Evolutionary conservation across 2,113 vertebrate genomes (phyloP).

Genomic region (Hyperoodon ampullatus): DNA sequence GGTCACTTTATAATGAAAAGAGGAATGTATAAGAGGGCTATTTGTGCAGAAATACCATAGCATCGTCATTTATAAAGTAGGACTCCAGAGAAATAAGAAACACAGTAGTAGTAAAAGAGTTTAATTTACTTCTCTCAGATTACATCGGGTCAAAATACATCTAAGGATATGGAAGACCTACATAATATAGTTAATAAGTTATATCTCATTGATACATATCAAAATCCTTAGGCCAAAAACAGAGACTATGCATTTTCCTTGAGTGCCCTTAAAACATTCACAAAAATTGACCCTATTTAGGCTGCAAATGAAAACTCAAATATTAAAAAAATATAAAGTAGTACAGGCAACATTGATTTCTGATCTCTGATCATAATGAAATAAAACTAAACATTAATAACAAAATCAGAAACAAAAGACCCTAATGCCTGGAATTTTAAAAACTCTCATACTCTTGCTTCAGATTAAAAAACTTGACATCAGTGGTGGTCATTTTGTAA

Average conservation of each 20-base stretch:
- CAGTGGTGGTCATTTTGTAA: no score
- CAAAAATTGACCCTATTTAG: neutral
- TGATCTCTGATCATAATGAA: neutral
- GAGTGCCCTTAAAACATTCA: neutral
- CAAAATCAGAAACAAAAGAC: neutral
- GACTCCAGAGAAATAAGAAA: neutral
- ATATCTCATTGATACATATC: neutral
- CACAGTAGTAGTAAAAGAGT: neutral
- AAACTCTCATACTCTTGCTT: neutral
- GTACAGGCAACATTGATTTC: neutral
- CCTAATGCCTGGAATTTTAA: neutral
- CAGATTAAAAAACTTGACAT: neutral
- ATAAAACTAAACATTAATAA: neutral
- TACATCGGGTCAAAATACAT: neutral
- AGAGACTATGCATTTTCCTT: neutral
- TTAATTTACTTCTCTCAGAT: neutral
- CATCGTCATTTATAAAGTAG: neutral
- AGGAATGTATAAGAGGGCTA: neutral
- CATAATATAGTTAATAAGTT: neutral
- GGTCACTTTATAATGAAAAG: no score
- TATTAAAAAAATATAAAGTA: neutral
- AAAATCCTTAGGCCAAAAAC: neutral
- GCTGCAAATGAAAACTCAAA: neutral
- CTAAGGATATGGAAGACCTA: neutral
- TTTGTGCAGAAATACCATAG: neutral